A percentile compares a stretch with the other conserved stretches of the same genome.
Conservation (phyloP, 2,113 vertebrate genomes). For the Heterotis niloticus region DNA sequence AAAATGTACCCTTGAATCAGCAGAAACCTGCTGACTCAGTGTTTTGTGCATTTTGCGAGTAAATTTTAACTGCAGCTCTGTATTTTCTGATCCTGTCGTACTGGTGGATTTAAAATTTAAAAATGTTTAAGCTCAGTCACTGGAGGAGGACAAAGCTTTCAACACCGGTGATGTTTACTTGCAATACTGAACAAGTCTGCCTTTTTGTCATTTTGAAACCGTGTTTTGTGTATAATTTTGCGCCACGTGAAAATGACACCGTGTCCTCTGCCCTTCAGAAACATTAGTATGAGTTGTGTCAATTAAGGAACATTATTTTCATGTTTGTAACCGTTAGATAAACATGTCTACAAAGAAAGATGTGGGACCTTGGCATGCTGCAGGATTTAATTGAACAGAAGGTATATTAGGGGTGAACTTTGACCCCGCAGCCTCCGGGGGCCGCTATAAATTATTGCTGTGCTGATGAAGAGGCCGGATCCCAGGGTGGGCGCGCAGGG, state of each 20-base stretch:
- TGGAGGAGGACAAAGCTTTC: no score
- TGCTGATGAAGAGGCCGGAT: slow-evolving; percentile 37
- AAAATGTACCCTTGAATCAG: no score
- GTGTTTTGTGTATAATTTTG: not conserved
- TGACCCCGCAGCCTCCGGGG: slow-evolving; percentile 40
- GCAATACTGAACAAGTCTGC: no score
- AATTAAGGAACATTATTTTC: slow-evolving; percentile 18
- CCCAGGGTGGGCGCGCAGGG: not conserved
- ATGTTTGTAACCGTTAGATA: slow-evolving; percentile 31
- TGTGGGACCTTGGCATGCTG: slow-evolving; percentile 35
- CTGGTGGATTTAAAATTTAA: not conserved
- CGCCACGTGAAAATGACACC: slow-evolving; percentile 20
- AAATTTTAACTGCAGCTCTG: no score
- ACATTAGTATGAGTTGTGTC: slow-evolving; percentile 14
- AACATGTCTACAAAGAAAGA: slow-evolving; percentile 34
- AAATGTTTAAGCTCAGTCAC: not conserved
- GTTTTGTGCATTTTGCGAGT: no score
- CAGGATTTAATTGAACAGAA: slow-evolving; percentile 54
- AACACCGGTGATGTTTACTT: no score
- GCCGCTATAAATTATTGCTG: slow-evolving; percentile 36
- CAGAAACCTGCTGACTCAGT: no score
- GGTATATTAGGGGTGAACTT: slow-evolving; percentile 38
- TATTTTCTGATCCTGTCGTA: no score
- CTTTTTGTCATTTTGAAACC: no score
- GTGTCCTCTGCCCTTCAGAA: slow-evolving; percentile 10